Base-by-base conservation (phyloP, 2,888 invertebrate genomes). In the Onthophagus sagittarius region DNA sequence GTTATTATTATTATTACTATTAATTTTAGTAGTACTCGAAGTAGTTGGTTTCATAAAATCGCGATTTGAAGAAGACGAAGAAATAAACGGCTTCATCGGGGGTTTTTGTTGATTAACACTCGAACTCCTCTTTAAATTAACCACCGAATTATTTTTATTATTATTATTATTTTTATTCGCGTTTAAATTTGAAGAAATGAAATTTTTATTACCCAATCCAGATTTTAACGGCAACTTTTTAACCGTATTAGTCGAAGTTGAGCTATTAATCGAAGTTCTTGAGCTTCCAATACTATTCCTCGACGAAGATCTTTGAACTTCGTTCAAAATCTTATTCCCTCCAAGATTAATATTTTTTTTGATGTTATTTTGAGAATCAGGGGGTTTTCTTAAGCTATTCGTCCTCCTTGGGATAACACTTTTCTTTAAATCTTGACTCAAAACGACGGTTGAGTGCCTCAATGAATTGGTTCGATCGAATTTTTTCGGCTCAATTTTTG, bases 21-120 rank as follows among this genome's bases (percentile, higher is more conserved):
- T 77, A 77, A 89, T 90, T 83, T 94, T 93, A 71, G 94, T 94
- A 33, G 91, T 89, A 77, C 95, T 95, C 7, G 95, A 92, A 31
- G 95, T 91, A 0, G 96, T 96, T 0, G 95, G 95, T 80, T 94
- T 89, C 95, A 96, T 95, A 82, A 95, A 95, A n/a, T 82, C 87
- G 84, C 79, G 83, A 77, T 67, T 82, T 80, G 79, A 79, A 15
- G 82, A 82, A 53, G 39, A 79, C 14, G 82, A 82, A 53, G 39
- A 53, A 9, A 53, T 53, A 53, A 53, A 53, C 39, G 39, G 39
- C 11, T 53, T 53, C 70, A 86, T 86, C 15, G 88, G 83, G 5
- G 83, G 82, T 75, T 78, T 76, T 77, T 78, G 81, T 65, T 77
- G 79, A 70, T 78, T 74, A 72, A 79, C 73, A 65, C 62, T 75